These are phyloP conservation scores for Xyliphius kryptos DNA, from an alignment of 2,113 vertebrate species.

Conservation along the genomic window DNA sequence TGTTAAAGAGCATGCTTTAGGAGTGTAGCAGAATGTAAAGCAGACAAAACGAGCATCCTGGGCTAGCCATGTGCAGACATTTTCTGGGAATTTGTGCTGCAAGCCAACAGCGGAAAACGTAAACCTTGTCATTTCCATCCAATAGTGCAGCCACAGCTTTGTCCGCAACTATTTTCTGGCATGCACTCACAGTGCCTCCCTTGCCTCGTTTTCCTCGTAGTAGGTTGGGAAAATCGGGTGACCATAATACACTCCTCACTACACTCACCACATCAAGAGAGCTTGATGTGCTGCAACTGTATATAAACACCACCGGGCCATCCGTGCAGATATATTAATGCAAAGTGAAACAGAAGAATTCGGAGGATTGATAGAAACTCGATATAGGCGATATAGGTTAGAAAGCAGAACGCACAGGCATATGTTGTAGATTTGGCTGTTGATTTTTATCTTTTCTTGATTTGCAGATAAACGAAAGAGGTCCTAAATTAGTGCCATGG, in stretches of 20 bases:
- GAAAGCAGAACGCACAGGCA: not conserved
- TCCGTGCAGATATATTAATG: constrained; percentile 24
- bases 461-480: constrained; percentile 26
- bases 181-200: constrained; percentile 58
- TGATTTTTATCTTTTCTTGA: constrained; percentile 12
- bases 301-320: constrained; percentile 7
- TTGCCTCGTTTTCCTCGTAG: constrained; percentile 20
- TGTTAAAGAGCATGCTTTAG: too few relatives aligned
- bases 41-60: constrained; percentile 41
- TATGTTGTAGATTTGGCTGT: constrained; percentile 28
- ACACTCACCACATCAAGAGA: constrained; percentile 62
- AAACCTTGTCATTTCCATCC: constrained; percentile 69
- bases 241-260: constrained; percentile 46
- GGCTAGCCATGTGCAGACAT: constrained; percentile 24
- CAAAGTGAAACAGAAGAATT: constrained; percentile 16
- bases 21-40: constrained; percentile 62
- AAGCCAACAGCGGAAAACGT: constrained; percentile 50
- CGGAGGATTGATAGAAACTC: constrained; percentile 11
- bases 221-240: constrained; percentile 28
- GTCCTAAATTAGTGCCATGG: constrained; percentile 19
- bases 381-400: constrained; percentile 15
- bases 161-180: constrained; percentile 67
- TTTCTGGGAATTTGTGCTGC: constrained; percentile 10
- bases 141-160: constrained; percentile 60
- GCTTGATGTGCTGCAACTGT: constrained; percentile 30